Evolutionary conservation across 2,113 vertebrate species (phyloP), one percentile per base, ranked within the genome.

Genomic region (Ochotona princeps): DNA sequence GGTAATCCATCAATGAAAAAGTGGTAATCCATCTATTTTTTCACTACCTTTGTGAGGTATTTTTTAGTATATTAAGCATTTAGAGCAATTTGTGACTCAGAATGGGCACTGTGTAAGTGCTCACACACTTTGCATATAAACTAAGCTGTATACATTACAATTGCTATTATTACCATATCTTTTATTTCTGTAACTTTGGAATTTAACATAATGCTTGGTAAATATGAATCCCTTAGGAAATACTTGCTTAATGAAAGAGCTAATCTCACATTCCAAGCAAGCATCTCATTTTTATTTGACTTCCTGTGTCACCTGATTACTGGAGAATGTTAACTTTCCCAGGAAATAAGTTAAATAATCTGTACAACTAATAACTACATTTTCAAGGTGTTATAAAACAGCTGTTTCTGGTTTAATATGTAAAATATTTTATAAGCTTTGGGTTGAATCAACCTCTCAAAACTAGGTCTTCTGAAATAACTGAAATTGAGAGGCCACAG

Each of bases 261-360:
- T 12, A 8, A 15, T 85, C 70, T 60, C 47, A 69, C 18, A 85
- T 38, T 15, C 66, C 66, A 74, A 47, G 5, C 44, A 60, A 28
- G 7, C 30, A 90, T 80, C 5, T 66, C 10, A 90, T 78, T 89
- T 92, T 82, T 51, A 72, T 66, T 87, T 83, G 47, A 67, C 12
- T 90, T 86, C 21, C 25, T 73, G 28, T 49, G 12, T 32, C 25
- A 44, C 18, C 73, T 74, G 65, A 73, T 79, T 90, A 79, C 28
- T 74, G 17, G 30, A 28, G 30, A 70, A 49, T 82, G 47, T 86
- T 85, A 86, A 57, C 70, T 47, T 70, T 28, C 15, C 54, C 17
- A 73, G 28, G 9, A 94, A 28, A 61, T 51, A 76, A 74, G 51
- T 25, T 49, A 38, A 44, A 82, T 12, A 47, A 49, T n/a, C 15